Base-by-base conservation (phyloP, 2,888 invertebrate species). In the Phalangium opilio region DNA sequence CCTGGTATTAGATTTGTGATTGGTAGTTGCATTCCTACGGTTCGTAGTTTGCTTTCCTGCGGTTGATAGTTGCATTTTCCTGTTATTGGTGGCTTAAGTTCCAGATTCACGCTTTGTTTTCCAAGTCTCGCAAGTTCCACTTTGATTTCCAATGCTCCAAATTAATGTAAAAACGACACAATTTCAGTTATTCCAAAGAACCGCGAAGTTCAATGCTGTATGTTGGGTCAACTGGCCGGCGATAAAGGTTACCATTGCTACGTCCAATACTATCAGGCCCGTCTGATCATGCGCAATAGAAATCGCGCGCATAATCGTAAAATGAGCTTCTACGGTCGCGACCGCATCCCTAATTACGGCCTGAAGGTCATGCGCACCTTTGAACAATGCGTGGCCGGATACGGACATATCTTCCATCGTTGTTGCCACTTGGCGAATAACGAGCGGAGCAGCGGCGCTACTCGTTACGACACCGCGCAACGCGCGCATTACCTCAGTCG, bases 161-260 rank as follows among this genome's bases (percentile, higher is more conserved):
- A n/a, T n/a, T n/a, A n/a, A n/a, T n/a, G n/a, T n/a, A n/a, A n/a
- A n/a, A n/a, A n/a, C n/a, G n/a, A n/a, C n/a, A n/a, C n/a, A n/a
- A n/a, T 3, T 39, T 8, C 14, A 52, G 52, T 45, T 36, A 17
- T 48, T 3, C 48, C n/a, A 15, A 41, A 34, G 33, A 50, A 48
- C 20, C 48, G 49, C 49, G 52, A 61, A 39, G 57, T 55, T 50
- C 57, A 60, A 3, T 63, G 63, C 43, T 63, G 63, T 52, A 57
- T 60, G 54, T 50, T 63, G 45, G 63, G 63, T n/a, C 55, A 54
- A 32, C 45, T 63, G 44, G 62, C 63, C 5, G 63, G 62, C 3
- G 60, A 61, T 51, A 63, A 62, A 47, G 63, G 62, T 10, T 63
- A 61, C 55, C 60, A 61, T 49, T 63, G 63, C 43, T 55, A 57